Conservation (phyloP, 2,113 vertebrate genomes). For the Pimephales promelas region DNA sequence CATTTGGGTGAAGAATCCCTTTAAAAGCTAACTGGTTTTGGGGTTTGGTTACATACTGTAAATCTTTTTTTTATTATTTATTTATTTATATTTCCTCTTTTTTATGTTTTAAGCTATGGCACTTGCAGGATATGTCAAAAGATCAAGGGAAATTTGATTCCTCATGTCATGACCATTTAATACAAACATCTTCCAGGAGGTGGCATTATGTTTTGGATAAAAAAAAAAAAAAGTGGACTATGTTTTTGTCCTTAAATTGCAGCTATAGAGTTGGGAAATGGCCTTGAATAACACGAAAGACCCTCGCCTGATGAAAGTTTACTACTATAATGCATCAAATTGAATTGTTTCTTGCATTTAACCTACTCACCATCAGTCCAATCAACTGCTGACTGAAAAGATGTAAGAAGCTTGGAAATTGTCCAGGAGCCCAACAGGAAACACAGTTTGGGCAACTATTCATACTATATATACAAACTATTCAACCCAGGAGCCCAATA, state of each 20-base stretch:
- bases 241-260: too few species aligned
- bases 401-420: constrained; percentile 22
- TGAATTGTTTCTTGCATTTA: background rate
- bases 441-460: constrained; percentile 61
- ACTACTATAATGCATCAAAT: background rate
- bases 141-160: too few species aligned
- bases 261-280: too few species aligned
- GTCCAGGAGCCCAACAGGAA: constrained; percentile 49
- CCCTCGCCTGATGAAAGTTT: background rate
- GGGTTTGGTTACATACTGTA: too few species aligned
- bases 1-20: background rate
- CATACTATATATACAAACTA: too few species aligned
- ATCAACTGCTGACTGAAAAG: background rate
- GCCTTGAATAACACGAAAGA: too few species aligned
- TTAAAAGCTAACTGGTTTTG: background rate
- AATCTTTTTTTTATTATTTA: too few species aligned
- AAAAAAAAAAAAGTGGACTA: background rate
- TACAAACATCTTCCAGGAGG: background rate
- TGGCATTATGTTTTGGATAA: background rate
- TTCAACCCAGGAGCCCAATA: constrained; percentile 32
- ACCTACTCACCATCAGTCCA: background rate
- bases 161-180: background rate
- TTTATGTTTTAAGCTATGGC: too few species aligned
- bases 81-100: too few species aligned
- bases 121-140: too few species aligned